Conservation (phyloP, 2,113 vertebrate species). For the Glaucomys volans region DNA sequence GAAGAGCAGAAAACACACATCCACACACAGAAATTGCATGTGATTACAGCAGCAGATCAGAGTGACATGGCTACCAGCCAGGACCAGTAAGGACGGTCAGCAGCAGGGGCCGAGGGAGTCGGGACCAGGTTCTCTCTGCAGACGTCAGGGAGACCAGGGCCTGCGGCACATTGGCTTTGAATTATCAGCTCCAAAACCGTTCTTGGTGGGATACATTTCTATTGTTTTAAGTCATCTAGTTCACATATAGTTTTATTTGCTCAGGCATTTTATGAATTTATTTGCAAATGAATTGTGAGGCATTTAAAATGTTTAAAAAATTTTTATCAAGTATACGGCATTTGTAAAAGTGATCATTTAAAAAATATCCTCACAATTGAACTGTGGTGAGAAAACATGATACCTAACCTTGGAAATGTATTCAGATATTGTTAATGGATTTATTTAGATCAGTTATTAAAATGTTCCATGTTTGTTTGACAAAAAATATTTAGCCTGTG, state of each 20-base stretch:
- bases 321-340: not conserved
- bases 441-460: too few relatives aligned
- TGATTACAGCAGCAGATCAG: too few relatives aligned
- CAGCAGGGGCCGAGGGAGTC: not conserved
- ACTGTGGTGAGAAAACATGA: too few relatives aligned
- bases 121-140: not conserved
- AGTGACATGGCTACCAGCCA: not conserved
- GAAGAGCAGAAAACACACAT: not conserved
- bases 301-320: not conserved
- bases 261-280: not conserved
- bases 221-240: not conserved
- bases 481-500: too few relatives aligned
- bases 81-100: not conserved
- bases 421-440: too few relatives aligned
- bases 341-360: not conserved
- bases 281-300: not conserved
- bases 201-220: not conserved
- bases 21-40: rapidly evolving
- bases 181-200: not conserved
- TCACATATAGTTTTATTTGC: not conserved
- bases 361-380: not conserved
- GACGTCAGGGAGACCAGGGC: not conserved
- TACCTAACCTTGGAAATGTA: too few relatives aligned
- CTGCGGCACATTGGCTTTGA: not conserved
- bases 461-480: too few relatives aligned